Base-by-base conservation (phyloP, 1,140 invertebrate genomes). In the Globodera ellingtonae region DNA sequence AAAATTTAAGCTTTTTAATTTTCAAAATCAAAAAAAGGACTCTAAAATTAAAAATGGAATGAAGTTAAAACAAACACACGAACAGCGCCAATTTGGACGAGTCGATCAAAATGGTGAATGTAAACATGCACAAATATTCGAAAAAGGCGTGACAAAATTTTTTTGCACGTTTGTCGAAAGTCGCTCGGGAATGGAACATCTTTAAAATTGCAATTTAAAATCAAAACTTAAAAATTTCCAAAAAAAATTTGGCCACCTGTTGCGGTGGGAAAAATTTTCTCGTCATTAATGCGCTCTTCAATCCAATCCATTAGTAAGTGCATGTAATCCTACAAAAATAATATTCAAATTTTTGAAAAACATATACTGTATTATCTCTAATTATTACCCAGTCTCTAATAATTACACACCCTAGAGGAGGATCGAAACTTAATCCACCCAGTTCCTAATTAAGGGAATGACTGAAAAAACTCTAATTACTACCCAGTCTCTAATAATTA, bases 81-180 rank as follows among this genome's bases (percentile, higher is more conserved):
- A 92, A 95, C 94, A 59, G 95, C 95, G 88, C 94, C 94, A 85
- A 96, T 94, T 46, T 93, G 92, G 50, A 95, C 93, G 81, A 97
- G 92, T 87, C 94, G 92, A 89, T 97, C 95, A 91, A 97, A 97
- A 90, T 97, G 95, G 90, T 97, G 95, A 83, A 97, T 96, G 89
- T 97, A 97, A n/a, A 97, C 94, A 90, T 97, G 95, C 1, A 97
- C 95, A 91, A 97, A 97, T 2, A 97, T 95, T 85, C 95, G 91
- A 89, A 95, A 97, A n/a, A 97, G 90, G 78, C 95, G 91, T 0
- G 95, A 95, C 69, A 97, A 90, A 82, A 97, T 95, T 91, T 97
- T 97, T 86, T 94, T 93, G 87, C 94, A 95, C 4, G 94, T 91
- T 52, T 90, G 90, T 15, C 92, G 90, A 90, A 96, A 97, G 74